Evolutionary conservation across 2,888 invertebrate genomes (phyloP).

Genomic region (Drosophila neonasuta): DNA sequence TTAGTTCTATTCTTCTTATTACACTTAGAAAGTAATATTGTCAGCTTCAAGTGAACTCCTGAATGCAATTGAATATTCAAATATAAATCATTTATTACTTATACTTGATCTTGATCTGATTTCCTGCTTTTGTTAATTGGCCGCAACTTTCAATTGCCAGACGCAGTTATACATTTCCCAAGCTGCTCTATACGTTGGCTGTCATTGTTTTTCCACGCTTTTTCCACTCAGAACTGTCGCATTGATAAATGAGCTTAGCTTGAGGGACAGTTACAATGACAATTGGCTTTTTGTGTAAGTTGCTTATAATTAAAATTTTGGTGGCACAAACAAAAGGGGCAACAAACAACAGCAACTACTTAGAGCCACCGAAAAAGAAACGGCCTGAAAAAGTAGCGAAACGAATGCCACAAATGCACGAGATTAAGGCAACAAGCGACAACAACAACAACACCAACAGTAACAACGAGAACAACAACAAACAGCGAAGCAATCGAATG

Average conservation of each 20-base stretch:
- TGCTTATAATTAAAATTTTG: slow-evolving; percentile 73
- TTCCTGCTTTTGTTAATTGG: slow-evolving; percentile 3
- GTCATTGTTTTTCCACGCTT: slow-evolving; percentile 58
- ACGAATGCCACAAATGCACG: slow-evolving; percentile 66
- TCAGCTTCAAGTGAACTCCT: too few relatives aligned
- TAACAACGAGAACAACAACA: slow-evolving; percentile 35
- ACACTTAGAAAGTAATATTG: too few relatives aligned
- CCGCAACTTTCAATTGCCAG: slow-evolving; percentile 21
- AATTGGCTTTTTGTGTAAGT: slow-evolving; percentile 76
- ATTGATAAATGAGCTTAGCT: slow-evolving; percentile 72
- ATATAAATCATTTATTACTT: not conserved
- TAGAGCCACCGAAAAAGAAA: slow-evolving; percentile 60
- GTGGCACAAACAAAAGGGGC: slow-evolving; percentile 63
- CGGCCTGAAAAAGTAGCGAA: slow-evolving; percentile 71
- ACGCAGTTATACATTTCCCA: slow-evolving; percentile 28
- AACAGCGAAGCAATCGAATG: slow-evolving; percentile 59
- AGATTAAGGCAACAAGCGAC: slow-evolving; percentile 67
- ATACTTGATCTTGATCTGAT: not conserved
- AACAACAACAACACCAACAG: slow-evolving; percentile 29
- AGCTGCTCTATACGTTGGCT: slow-evolving; percentile 1
- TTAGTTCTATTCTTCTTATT: too few relatives aligned
- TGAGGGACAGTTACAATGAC: slow-evolving; percentile 68
- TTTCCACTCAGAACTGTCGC: slow-evolving; percentile 54
- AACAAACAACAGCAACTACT: slow-evolving; percentile 46
- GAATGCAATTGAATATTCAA: not conserved